These are phyloP conservation scores for Diaphora mendica DNA, from an alignment of 2,888 invertebrate genomes.

Conservation along the genomic window DNA sequence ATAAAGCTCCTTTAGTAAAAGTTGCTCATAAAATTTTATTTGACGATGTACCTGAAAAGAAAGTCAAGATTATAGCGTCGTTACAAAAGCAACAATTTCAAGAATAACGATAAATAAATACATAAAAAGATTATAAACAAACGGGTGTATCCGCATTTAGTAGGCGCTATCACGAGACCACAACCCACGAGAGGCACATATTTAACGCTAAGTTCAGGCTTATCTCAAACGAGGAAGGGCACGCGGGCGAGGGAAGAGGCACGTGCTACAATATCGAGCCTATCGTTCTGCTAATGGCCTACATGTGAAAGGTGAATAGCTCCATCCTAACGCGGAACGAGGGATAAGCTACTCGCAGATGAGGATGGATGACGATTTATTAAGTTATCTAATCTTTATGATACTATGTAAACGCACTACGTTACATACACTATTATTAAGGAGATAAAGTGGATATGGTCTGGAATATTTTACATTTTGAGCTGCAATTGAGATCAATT, in stretches of 20 bases:
- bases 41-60: slow-evolving; percentile 53
- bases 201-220: slow-evolving; percentile 70
- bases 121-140: slow-evolving; percentile 57
- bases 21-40: slow-evolving; percentile 20
- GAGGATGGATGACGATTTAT: slow-evolving; percentile 68
- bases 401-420: slow-evolving; percentile 32
- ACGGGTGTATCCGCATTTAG: slow-evolving; percentile 58
- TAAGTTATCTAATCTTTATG: slow-evolving; percentile 58
- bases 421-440: slow-evolving; percentile 22
- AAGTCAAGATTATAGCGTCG: slow-evolving; percentile 37
- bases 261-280: slow-evolving; percentile 76
- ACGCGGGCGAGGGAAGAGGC: slow-evolving; percentile 56
- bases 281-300: slow-evolving; percentile 82
- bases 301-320: slow-evolving; percentile 82
- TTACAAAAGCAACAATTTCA: slow-evolving; percentile 37
- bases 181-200: slow-evolving; percentile 73
- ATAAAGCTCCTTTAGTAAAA: slow-evolving; percentile 24
- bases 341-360: slow-evolving; percentile 65
- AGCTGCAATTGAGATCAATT: neutral
- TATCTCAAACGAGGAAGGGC: slow-evolving; percentile 71
- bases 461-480: neutral
- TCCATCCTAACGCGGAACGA: slow-evolving; percentile 68
- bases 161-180: slow-evolving; percentile 63
- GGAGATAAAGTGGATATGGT: slow-evolving; percentile 11
- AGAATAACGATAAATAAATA: slow-evolving; percentile 52